Evolutionary conservation across 2,888 invertebrate genomes (phyloP).

Genomic region (Hydraecia micacea): DNA sequence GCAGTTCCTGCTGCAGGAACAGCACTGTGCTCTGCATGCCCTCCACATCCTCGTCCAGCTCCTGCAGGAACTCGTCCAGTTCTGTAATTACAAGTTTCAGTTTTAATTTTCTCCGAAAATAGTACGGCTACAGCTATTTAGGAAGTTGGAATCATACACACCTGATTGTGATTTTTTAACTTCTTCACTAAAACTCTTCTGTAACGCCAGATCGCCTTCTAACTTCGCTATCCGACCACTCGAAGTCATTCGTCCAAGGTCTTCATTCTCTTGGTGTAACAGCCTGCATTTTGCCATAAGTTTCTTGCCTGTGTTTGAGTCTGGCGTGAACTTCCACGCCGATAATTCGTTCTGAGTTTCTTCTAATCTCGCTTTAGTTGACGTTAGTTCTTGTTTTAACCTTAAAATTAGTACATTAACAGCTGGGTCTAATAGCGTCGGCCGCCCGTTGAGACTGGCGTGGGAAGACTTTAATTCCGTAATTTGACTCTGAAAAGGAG

Average conservation of each 20-base stretch:
- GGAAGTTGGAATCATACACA: constrained; percentile 77
- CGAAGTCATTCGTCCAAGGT: constrained; percentile 98
- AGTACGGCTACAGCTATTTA: background rate
- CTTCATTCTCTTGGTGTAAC: constrained; percentile 99
- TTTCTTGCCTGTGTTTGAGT: constrained; percentile 99
- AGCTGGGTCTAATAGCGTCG: constrained; percentile 96
- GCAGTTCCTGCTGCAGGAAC: constrained; percentile 97
- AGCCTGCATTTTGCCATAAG: constrained; percentile 99
- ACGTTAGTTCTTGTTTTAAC: constrained; percentile 96
- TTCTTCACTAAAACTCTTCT: constrained; percentile 98
- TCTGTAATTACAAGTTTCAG: constrained; percentile 90
- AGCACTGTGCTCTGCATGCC: constrained; percentile 99
- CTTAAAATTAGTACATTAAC: constrained; percentile 98
- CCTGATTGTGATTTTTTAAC: constrained; percentile 99
- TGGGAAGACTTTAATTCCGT: constrained; percentile 97
- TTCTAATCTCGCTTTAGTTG: constrained; percentile 97
- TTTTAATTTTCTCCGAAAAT: constrained; percentile 11
- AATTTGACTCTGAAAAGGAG: constrained; percentile 94
- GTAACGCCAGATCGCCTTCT: constrained; percentile 98
- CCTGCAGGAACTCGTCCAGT: constrained; percentile 98
- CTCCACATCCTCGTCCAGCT: constrained; percentile 99
- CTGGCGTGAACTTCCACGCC: constrained; percentile 99
- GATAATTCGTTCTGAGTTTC: constrained; percentile 99
- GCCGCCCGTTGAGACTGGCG: constrained; percentile 94
- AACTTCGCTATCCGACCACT: constrained; percentile 98